These are phyloP conservation scores for Aleiodes leptofemur DNA, from an alignment of 2,888 invertebrate species.

Conservation along the genomic window DNA sequence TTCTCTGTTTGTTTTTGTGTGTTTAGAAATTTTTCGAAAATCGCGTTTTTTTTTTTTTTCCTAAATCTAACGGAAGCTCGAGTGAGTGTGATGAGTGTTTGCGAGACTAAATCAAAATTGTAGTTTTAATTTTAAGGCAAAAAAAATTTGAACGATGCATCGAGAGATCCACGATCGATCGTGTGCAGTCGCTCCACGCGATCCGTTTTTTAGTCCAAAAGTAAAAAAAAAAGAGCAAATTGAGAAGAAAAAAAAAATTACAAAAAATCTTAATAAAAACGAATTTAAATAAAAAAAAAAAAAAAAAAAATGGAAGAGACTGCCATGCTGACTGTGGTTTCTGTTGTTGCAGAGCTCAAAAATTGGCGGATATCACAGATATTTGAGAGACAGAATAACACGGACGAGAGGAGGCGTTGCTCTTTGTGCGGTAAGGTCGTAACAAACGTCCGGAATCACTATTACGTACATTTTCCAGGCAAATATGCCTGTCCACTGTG, in stretches of 20 bases:
- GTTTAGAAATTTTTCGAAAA: too few species aligned
- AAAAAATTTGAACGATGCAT: conserved; percentile 48
- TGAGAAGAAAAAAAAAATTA: conserved; percentile 13
- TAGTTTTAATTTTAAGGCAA: conserved; percentile 9
- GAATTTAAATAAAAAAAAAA: conserved; percentile 45
- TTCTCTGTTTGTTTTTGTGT: too few species aligned
- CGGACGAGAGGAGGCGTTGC: conserved; percentile 79
- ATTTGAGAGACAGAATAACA: conserved; percentile 79
- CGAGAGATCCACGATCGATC: conserved; percentile 49
- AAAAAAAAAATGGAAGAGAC: conserved; percentile 53
- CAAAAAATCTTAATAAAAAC: conserved; percentile 53
- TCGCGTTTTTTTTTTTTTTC: too few species aligned
- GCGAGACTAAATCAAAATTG: conserved; percentile 30
- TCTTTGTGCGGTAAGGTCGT: conserved; percentile 80
- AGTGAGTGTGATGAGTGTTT: conserved; percentile 32
- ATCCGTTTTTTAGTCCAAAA: background rate
- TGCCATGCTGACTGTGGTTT: conserved; percentile 71
- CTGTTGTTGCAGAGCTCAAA: conserved; percentile 78
- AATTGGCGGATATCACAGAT: conserved; percentile 79
- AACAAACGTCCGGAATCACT: conserved; percentile 80
- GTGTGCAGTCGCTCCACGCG: conserved; percentile 44
- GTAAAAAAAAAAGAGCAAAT: background rate
- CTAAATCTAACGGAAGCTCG: conserved; percentile 41
- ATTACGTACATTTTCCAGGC: conserved; percentile 80
- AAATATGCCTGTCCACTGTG: conserved; percentile 79